A percentile compares a stretch with the other conserved stretches of the same genome.
These are phyloP conservation scores for Zeus faber DNA, from an alignment of 2,113 vertebrate genomes.

Conservation along the genomic window DNA sequence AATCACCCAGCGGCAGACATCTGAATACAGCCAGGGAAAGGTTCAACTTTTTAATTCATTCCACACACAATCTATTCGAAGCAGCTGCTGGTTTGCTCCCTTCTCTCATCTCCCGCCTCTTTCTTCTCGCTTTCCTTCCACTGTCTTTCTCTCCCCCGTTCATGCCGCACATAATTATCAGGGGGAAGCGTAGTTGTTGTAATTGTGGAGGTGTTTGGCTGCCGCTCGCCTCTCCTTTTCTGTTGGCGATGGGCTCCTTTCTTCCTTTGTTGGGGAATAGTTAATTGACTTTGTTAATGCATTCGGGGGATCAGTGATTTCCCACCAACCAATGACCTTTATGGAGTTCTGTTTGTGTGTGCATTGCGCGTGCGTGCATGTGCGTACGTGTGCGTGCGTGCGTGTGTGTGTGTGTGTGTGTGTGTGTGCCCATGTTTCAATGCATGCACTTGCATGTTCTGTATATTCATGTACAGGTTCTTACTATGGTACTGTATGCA, in stretches of 20 bases:
- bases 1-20: slow-evolving; percentile 90
- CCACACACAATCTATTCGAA: slow-evolving; percentile 87
- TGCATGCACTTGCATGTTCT: too few species aligned
- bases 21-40: slow-evolving; percentile 85
- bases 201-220: slow-evolving; percentile 65
- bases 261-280: slow-evolving; percentile 58
- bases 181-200: slow-evolving; percentile 58
- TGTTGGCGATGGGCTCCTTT: slow-evolving; percentile 64
- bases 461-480: too few species aligned
- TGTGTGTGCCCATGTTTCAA: slow-evolving; percentile 11
- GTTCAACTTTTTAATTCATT: slow-evolving; percentile 84
- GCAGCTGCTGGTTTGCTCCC: slow-evolving; percentile 81
- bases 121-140: slow-evolving; percentile 25
- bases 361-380: slow-evolving; percentile 3
- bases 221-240: slow-evolving; percentile 49
- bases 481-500: too few species aligned
- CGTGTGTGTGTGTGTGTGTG: background rate
- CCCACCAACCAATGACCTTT: slow-evolving; percentile 74
- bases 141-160: slow-evolving; percentile 60
- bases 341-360: slow-evolving; percentile 46
- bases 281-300: slow-evolving; percentile 77
- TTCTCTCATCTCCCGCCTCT: slow-evolving; percentile 52
- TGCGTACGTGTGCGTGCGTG: slow-evolving; percentile 2
- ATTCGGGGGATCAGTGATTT: slow-evolving; percentile 73
- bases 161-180: slow-evolving; percentile 70